phyloP scores from a whole-genome alignment of 92 coral and sea anemone genomes.

The Bergia puertoricense region DNA sequence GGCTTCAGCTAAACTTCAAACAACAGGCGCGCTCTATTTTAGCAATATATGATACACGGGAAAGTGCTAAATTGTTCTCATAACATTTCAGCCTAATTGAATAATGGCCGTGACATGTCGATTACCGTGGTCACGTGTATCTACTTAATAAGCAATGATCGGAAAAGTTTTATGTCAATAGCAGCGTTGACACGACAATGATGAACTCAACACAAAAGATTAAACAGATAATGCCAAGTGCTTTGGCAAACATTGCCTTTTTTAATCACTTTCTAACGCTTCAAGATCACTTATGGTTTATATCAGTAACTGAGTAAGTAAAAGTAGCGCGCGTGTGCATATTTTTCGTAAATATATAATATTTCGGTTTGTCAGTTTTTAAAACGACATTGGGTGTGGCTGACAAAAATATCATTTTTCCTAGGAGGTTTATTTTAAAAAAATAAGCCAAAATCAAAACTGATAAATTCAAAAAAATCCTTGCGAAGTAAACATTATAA shows the following conservation, averaged over 20 bases:
- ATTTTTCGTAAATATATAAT: background rate
- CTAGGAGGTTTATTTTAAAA: no score
- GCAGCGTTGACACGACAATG: slow-evolving; percentile 27
- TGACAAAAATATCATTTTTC: no score
- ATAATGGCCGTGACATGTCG: slow-evolving; percentile 40
- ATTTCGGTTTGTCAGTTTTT: no score
- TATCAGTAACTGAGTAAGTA: background rate
- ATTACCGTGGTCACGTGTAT: slow-evolving; percentile 39
- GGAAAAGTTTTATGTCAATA: slow-evolving; percentile 37
- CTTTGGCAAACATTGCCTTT: background rate
- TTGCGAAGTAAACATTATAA: no score
- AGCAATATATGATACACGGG: background rate
- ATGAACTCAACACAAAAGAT: slow-evolving; percentile 40
- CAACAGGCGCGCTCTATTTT: background rate
- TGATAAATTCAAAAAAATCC: no score
- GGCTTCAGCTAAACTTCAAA: background rate
- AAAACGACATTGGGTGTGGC: no score
- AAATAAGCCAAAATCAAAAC: no score
- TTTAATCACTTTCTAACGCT: background rate
- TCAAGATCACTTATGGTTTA: background rate
- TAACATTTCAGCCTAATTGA: slow-evolving; percentile 37
- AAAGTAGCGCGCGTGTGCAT: background rate
- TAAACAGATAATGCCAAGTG: slow-evolving; percentile 17
- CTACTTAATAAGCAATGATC: slow-evolving; percentile 42
- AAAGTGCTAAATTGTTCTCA: slow-evolving; percentile 40